These are phyloP conservation scores for Brachionus paranguensis DNA, from an alignment of 1,140 invertebrate genomes.

Conservation along the genomic window DNA sequence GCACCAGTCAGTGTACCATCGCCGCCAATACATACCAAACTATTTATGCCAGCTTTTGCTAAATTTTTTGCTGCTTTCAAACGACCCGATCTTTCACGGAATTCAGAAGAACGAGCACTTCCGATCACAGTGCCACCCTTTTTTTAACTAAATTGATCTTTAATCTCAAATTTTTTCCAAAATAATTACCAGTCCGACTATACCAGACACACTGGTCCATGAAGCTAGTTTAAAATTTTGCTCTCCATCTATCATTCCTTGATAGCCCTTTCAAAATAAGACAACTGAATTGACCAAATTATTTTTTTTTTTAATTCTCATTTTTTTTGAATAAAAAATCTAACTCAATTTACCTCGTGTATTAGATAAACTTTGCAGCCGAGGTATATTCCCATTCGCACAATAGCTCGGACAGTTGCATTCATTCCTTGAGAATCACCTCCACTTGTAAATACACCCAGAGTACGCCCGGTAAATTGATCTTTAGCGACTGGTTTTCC, in stretches of 20 bases:
- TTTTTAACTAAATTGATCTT: background rate
- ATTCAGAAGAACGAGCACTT: slow-evolving; percentile 87
- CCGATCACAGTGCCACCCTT: slow-evolving; percentile 96
- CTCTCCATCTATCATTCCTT: slow-evolving; percentile 90
- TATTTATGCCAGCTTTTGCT: slow-evolving; percentile 77
- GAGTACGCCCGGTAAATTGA: background rate
- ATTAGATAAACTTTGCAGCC: slow-evolving; percentile 96
- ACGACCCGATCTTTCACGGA: slow-evolving; percentile 75
- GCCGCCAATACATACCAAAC: slow-evolving; percentile 95
- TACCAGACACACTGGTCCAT: slow-evolving; percentile 96
- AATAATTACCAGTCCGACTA: slow-evolving; percentile 67
- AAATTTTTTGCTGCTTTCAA: slow-evolving; percentile 87
- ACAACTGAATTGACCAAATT: background rate
- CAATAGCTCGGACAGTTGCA: slow-evolving; percentile 90
- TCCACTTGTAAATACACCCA: slow-evolving; percentile 24
- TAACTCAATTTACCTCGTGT: slow-evolving; percentile 61
- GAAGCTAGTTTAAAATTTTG: slow-evolving; percentile 81
- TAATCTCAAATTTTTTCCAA: background rate
- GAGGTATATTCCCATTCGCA: slow-evolving; percentile 91
- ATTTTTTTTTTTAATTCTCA: slow-evolving; percentile 35
- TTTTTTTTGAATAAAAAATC: too few relatives aligned
- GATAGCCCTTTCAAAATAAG: slow-evolving; percentile 67
- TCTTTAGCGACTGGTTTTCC: slow-evolving; percentile 18
- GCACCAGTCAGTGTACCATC: slow-evolving; percentile 97
- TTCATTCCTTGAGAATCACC: slow-evolving; percentile 68